Percentiles rank a stretch among this genome's conserved stretches.
phyloP scores from a whole-genome alignment of 2,797 vertebrate species.

The Melanogrammus aeglefinus region DNA sequence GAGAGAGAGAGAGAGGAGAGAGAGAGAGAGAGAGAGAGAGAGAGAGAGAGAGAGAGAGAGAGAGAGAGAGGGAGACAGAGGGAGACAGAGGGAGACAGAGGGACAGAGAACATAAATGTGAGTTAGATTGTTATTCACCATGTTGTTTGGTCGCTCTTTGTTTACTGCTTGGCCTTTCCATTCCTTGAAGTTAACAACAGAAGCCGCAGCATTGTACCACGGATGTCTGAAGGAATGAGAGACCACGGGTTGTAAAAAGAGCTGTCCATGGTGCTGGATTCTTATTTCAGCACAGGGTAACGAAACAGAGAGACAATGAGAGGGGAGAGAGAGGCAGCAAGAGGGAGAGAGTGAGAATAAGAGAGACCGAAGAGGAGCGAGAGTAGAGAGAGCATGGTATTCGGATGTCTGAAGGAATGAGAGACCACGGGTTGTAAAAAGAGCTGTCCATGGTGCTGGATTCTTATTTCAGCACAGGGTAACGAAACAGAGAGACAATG shows the following conservation, averaged over 20 bases:
- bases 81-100: background rate
- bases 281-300: constrained; percentile 37
- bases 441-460: constrained; percentile 32
- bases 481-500: constrained; percentile 5
- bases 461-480: constrained; percentile 34
- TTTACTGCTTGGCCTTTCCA: no score
- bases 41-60: constrained; percentile 1
- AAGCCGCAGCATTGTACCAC: constrained; percentile 7
- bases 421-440: constrained; percentile 11
- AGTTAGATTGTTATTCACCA: constrained; percentile 40
- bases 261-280: constrained; percentile 28
- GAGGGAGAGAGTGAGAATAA: background rate
- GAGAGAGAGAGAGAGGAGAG: no score
- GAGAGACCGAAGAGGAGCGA: background rate
- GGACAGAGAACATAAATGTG: background rate
- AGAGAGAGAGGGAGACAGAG: background rate
- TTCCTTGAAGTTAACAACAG: constrained; percentile 11
- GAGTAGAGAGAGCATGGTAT: no score
- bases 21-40: constrained; percentile 6
- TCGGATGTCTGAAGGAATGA: no score
- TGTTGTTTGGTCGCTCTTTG: background rate
- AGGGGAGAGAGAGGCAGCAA: no score
- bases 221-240: constrained; percentile 32
- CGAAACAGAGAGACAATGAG: background rate
- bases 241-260: constrained; percentile 17